Base-by-base conservation (phyloP, 2,888 invertebrate genomes). In the Aelia acuminata region DNA sequence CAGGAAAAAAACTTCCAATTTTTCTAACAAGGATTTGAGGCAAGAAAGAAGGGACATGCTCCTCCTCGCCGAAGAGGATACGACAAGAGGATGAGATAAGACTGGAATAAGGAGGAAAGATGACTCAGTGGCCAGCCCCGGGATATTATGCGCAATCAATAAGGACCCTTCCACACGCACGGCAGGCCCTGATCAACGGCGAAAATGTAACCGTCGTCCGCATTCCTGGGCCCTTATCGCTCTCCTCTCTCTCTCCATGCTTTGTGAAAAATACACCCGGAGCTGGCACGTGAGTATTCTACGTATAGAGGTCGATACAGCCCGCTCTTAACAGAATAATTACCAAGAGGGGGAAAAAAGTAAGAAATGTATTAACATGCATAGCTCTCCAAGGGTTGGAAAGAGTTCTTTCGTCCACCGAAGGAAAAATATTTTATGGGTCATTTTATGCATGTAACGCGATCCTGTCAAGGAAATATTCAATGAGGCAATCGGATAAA, bases 71-170 rank as follows among this genome's bases (percentile, higher is more conserved):
- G 57, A n/a, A n/a, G 20, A 49, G 49, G 49, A 53, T 53, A 26
- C 57, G 57, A 26, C 5, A 3, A 26, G 57, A 57, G 57, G 57
- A 57, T 11, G 26, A 13, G 57, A 57, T 57, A 5, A 31, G 63
- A 31, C 63, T 31, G 7, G 63, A 63, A 63, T 31, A 63, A 63
- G 63, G 63, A 31, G 63, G 15, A 63, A 63, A 63, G 43, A 43
- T 80, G 80, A 80, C 80, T 80, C 80, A 80, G 80, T 80, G 80
- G 80, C 43, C 39, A 80, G 80, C n/a, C 80, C 80, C 80, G 80
- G 39, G 80, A 80, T 43, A 80, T 80, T 80, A 80, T 43, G 80
- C 80, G 80, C 39, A 80, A 80, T 80, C 80, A 43, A 80, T 80
- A 80, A 80, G 43, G 63, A 43, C 22, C 80, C 39, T 43, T 80